Percentiles rank a stretch among this genome's conserved stretches.
Evolutionary conservation across 2,797 vertebrate species (phyloP).

Genomic region (Anomalospiza imberbis): DNA sequence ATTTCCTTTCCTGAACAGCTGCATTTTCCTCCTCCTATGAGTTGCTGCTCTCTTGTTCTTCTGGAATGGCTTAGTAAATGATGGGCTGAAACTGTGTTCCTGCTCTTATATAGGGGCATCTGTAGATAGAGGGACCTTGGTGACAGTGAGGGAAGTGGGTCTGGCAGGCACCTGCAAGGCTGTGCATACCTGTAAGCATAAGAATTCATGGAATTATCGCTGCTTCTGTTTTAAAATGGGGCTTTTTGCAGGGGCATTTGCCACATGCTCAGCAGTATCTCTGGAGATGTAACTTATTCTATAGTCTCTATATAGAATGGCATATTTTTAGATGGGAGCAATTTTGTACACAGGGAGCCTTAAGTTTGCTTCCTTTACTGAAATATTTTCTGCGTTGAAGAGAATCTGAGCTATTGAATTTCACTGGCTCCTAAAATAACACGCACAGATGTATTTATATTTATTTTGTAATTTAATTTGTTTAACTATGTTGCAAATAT

Average conservation of each 20-base stretch:
- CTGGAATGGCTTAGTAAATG: background rate
- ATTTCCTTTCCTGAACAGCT: background rate
- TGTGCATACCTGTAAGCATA: background rate
- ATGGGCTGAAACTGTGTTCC: background rate
- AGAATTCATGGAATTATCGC: background rate
- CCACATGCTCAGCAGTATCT: background rate
- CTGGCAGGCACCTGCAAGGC: background rate
- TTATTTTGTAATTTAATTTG: background rate
- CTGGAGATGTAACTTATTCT: background rate
- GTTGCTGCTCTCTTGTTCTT: background rate
- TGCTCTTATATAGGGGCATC: background rate
- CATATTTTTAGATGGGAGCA: background rate
- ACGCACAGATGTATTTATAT: background rate
- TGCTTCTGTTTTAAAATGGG: background rate
- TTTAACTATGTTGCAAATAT: background rate
- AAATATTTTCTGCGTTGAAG: background rate
- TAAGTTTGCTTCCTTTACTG: background rate
- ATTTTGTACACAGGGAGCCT: background rate
- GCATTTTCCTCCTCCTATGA: background rate
- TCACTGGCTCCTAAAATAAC: background rate
- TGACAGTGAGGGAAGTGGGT: background rate
- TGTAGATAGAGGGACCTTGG: background rate
- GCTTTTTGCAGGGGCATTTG: background rate
- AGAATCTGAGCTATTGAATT: background rate
- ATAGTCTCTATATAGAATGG: background rate